Percentiles rank a stretch among this genome's conserved stretches.
phyloP scores from a whole-genome alignment of 2,888 invertebrate species.

The Hydriomena furcata region DNA sequence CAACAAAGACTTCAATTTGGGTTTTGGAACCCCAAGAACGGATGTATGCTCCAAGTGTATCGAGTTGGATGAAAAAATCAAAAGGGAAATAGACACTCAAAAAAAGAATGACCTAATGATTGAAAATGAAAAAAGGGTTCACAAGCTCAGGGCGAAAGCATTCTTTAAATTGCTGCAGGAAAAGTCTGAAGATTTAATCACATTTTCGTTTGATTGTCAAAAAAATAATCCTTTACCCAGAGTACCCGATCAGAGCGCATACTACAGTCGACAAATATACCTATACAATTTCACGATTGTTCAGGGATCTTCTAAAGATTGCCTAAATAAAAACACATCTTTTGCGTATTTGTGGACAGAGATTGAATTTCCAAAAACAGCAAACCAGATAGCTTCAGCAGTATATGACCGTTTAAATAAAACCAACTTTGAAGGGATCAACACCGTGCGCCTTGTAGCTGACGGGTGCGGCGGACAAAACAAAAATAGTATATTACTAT shows the following conservation, averaged over 20 bases:
- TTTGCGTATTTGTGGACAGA: constrained; percentile 39
- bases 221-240: constrained; percentile 34
- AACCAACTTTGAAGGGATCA: constrained; percentile 31
- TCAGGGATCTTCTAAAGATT: constrained; percentile 32
- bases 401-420: constrained; percentile 39
- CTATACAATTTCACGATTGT: constrained; percentile 36
- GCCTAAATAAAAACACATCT: constrained; percentile 34
- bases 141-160: constrained; percentile 30
- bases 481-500: constrained; percentile 28
- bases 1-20: constrained; percentile 26
- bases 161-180: constrained; percentile 32
- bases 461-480: constrained; percentile 34
- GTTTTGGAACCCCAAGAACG: constrained; percentile 27
- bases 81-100: constrained; percentile 1
- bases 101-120: neutral
- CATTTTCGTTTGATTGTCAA: constrained; percentile 38
- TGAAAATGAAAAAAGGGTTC: too few relatives aligned
- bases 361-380: constrained; percentile 34
- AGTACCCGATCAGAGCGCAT: constrained; percentile 18
- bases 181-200: constrained; percentile 26
- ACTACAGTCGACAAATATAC: constrained; percentile 3
- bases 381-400: constrained; percentile 38
- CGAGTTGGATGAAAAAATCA: constrained; percentile 18
- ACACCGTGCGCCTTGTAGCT: constrained; percentile 21
- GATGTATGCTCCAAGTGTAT: constrained; percentile 32